Conservation (phyloP, 1,140 invertebrate species). For the Formica selysi region DNA sequence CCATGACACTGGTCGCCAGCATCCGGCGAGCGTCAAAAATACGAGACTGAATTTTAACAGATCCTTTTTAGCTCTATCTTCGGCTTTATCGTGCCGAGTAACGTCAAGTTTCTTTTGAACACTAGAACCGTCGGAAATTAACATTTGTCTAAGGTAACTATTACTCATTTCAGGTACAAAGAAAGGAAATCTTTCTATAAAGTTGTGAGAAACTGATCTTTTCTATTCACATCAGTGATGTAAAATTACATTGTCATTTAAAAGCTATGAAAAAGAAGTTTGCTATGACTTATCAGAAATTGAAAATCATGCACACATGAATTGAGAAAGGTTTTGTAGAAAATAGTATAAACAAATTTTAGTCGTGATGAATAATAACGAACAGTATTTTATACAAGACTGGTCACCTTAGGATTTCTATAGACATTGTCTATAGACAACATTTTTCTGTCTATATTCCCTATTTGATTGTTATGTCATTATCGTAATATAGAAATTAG, state of each 20-base stretch:
- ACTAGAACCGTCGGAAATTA: not conserved
- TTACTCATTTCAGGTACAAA: not conserved
- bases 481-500: slow-evolving; percentile 12
- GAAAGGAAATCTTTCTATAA: not conserved
- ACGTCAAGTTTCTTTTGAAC: not conserved
- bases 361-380: not conserved
- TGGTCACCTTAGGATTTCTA: not conserved
- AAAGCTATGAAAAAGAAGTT: not conserved
- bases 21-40: slow-evolving; percentile 29
- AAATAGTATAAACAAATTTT: not conserved
- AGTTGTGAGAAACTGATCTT: not conserved
- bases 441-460: not conserved
- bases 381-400: not conserved
- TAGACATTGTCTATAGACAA: slow-evolving; percentile 20
- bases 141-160: not conserved
- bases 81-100: not conserved
- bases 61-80: not conserved
- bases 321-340: not conserved
- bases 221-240: not conserved
- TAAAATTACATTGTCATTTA: not conserved
- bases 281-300: not conserved
- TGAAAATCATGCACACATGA: not conserved
- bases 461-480: not conserved
- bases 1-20: slow-evolving; percentile 35
- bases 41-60: not conserved